These are phyloP conservation scores for Chironomus striatipennis DNA, from an alignment of 1,140 invertebrate species.

Conservation along the genomic window DNA sequence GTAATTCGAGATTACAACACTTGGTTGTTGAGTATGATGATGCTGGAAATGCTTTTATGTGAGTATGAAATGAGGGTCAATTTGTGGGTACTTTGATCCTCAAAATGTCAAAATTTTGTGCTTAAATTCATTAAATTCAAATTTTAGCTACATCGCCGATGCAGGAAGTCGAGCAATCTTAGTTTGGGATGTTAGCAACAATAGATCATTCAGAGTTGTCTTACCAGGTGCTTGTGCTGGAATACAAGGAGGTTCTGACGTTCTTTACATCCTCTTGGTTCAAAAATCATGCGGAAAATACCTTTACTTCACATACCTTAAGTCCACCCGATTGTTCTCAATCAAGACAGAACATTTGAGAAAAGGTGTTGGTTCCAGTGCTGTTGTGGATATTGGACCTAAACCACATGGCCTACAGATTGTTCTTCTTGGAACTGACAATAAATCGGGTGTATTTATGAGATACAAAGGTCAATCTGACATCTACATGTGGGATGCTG, in stretches of 20 bases:
- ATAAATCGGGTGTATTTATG: slow-evolving; percentile 48
- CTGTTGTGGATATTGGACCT: slow-evolving; percentile 46
- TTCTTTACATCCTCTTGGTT: slow-evolving; percentile 48
- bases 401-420: slow-evolving; percentile 46
- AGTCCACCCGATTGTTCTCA: slow-evolving; percentile 46
- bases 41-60: slow-evolving; percentile 38
- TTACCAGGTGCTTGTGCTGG: slow-evolving; percentile 44
- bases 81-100: background rate
- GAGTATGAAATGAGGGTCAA: slow-evolving; percentile 28
- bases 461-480: slow-evolving; percentile 49
- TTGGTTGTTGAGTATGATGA: slow-evolving; percentile 44
- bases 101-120: background rate
- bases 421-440: slow-evolving; percentile 52
- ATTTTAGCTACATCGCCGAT: slow-evolving; percentile 45
- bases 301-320: slow-evolving; percentile 52
- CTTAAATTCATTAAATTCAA: slow-evolving; percentile 16
- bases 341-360: slow-evolving; percentile 45
- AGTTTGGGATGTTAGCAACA: slow-evolving; percentile 45
- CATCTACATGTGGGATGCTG: slow-evolving; percentile 52
- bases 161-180: slow-evolving; percentile 49
- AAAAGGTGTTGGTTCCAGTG: slow-evolving; percentile 42
- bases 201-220: slow-evolving; percentile 46
- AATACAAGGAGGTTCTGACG: slow-evolving; percentile 40
- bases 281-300: slow-evolving; percentile 43
- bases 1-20: slow-evolving; percentile 52